Percentiles rank a stretch among this genome's conserved stretches.
These are phyloP conservation scores for Tupaia tana DNA, from an alignment of 2,113 vertebrate genomes.

Conservation along the genomic window DNA sequence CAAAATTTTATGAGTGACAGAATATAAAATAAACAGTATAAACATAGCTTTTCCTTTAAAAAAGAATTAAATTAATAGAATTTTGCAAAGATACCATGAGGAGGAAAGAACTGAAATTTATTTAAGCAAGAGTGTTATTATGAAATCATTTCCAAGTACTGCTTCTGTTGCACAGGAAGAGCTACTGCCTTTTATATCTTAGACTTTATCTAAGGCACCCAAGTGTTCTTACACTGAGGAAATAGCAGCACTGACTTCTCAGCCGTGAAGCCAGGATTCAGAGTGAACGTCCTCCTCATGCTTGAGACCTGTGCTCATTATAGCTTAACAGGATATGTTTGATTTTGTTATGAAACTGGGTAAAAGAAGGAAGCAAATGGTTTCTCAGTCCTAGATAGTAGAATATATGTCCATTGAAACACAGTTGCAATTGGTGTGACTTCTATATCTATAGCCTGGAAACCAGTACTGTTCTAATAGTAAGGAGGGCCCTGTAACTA, in stretches of 20 bases:
- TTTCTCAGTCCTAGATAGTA: background rate
- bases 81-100: background rate
- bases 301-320: background rate
- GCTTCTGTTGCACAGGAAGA: background rate
- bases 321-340: background rate
- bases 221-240: background rate
- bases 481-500: background rate
- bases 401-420: background rate
- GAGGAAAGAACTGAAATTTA: background rate
- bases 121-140: background rate
- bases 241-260: background rate
- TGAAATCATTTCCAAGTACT: background rate
- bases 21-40: background rate
- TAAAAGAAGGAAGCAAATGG: background rate
- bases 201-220: background rate
- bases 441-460: background rate
- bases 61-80: background rate
- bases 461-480: background rate
- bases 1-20: background rate
- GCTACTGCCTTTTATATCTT: background rate
- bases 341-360: background rate
- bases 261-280: background rate
- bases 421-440: background rate
- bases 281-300: background rate
- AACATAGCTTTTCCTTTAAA: background rate